These are phyloP conservation scores for Prionailurus bengalensis DNA, from an alignment of 2,113 vertebrate genomes.

Conservation along the genomic window DNA sequence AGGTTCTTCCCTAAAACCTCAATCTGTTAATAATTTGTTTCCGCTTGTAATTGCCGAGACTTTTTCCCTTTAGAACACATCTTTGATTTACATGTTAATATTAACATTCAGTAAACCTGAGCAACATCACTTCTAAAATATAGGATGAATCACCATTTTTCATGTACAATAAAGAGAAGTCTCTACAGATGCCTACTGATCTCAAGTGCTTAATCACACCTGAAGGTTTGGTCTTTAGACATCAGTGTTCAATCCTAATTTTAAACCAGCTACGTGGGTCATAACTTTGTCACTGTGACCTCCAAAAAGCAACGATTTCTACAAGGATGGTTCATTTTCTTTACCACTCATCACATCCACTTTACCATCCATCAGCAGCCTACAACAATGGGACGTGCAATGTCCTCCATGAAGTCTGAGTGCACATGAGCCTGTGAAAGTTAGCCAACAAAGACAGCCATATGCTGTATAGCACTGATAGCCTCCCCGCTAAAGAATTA, in stretches of 20 bases:
- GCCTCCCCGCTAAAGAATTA: neutral
- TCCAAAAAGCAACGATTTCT: neutral
- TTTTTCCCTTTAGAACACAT: neutral
- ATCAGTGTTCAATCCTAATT: neutral
- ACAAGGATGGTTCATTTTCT: neutral
- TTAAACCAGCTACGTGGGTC: neutral
- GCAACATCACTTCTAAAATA: neutral
- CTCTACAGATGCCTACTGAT: neutral
- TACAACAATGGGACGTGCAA: neutral
- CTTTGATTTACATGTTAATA: neutral
- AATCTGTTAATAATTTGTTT: neutral
- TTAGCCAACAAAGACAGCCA: neutral
- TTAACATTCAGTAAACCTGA: neutral
- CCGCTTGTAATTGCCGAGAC: neutral
- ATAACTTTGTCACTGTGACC: constrained; percentile 32
- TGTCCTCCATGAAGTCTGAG: neutral
- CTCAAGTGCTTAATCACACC: neutral
- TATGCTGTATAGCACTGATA: neutral
- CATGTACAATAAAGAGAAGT: neutral
- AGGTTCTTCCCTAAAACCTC: neutral
- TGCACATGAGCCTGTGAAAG: neutral
- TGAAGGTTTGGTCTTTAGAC: neutral
- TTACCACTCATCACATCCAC: neutral
- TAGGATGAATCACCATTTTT: neutral
- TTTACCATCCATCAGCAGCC: neutral